Percentiles rank a stretch among this genome's conserved stretches.
Evolutionary conservation across 2,113 vertebrate species (phyloP).

Genomic region (Salvelinus sp.): DNA sequence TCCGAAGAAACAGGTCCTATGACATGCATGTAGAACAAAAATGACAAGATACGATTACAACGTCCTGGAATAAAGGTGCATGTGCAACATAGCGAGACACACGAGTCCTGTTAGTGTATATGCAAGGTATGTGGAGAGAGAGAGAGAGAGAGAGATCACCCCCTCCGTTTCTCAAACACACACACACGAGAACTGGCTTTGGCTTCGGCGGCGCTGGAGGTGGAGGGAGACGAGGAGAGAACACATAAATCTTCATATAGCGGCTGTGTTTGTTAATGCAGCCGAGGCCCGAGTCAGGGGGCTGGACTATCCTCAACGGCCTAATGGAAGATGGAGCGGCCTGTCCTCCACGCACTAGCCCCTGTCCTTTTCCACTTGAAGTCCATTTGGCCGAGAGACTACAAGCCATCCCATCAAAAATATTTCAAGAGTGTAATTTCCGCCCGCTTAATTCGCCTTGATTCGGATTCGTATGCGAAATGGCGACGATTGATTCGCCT

Average conservation of each 20-base stretch:
- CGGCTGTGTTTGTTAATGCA: constrained; percentile 89
- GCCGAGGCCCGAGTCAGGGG: constrained; percentile 87
- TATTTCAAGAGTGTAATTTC: constrained; percentile 96
- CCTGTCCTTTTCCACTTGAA: constrained; percentile 97
- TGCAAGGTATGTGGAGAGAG: constrained; percentile 54
- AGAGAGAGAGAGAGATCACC: constrained; percentile 16
- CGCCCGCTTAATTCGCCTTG: constrained; percentile 91
- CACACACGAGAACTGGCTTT: constrained; percentile 69
- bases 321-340: constrained; percentile 97
- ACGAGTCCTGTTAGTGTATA: constrained; percentile 45
- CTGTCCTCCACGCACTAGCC: constrained; percentile 94
- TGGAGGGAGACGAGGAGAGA: constrained; percentile 72
- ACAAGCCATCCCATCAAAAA: constrained; percentile 94
- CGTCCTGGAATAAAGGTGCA: constrained; percentile 59
- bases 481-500: constrained; percentile 92
- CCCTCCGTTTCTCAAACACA: constrained; percentile 69
- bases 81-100: constrained; percentile 49
- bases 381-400: constrained; percentile 91
- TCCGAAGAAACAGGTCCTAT: constrained; percentile 28
- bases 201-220: constrained; percentile 80
- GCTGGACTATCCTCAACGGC: constrained; percentile 92
- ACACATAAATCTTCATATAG: constrained; percentile 98
- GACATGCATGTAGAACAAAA: constrained; percentile 64
- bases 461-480: constrained; percentile 93
- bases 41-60: constrained; percentile 66